Conservation (phyloP, 1,140 invertebrate species). For the Pseudomyrmex sp. region DNA sequence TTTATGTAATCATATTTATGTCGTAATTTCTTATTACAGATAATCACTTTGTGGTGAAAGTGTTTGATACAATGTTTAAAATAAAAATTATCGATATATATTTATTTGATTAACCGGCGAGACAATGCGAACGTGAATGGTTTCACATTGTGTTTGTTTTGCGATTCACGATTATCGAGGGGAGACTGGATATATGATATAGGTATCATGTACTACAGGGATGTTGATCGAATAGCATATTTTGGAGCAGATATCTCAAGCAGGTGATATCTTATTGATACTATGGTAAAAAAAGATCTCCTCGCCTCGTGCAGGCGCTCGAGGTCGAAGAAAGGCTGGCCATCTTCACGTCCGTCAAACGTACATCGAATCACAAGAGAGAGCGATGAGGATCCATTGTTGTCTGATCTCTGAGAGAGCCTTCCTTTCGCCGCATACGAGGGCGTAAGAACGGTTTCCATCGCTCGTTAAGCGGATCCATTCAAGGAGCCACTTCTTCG, state of each 20-base stretch:
- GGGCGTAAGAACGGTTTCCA: conserved; percentile 60
- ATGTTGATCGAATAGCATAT: conserved; percentile 51
- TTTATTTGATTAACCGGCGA: not conserved
- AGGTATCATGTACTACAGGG: conserved; percentile 21
- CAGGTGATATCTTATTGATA: conserved; percentile 74
- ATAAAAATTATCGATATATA: conserved; percentile 8
- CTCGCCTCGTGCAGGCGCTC: conserved; percentile 25
- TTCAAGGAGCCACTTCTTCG: conserved; percentile 55
- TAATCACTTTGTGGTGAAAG: not conserved
- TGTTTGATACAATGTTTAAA: not conserved
- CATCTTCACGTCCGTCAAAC: conserved; percentile 73
- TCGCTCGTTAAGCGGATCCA: conserved; percentile 71
- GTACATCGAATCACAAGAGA: conserved; percentile 69
- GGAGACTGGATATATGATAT: not conserved
- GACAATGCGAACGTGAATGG: not conserved
- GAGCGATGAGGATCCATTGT: conserved; percentile 72
- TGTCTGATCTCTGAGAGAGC: conserved; percentile 52
- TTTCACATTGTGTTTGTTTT: conserved; percentile 14
- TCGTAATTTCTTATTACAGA: not conserved
- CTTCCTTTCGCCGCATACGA: conserved; percentile 64
- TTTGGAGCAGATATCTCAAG: conserved; percentile 70
- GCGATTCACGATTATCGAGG: conserved; percentile 5
- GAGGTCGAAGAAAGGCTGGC: conserved; percentile 66
- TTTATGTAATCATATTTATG: too few species aligned
- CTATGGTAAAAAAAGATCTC: conserved; percentile 51